Percentiles rank a stretch among this genome's conserved stretches.
These are phyloP conservation scores for Garrulus glandarius DNA, from an alignment of 2,797 vertebrate species.

Conservation along the genomic window DNA sequence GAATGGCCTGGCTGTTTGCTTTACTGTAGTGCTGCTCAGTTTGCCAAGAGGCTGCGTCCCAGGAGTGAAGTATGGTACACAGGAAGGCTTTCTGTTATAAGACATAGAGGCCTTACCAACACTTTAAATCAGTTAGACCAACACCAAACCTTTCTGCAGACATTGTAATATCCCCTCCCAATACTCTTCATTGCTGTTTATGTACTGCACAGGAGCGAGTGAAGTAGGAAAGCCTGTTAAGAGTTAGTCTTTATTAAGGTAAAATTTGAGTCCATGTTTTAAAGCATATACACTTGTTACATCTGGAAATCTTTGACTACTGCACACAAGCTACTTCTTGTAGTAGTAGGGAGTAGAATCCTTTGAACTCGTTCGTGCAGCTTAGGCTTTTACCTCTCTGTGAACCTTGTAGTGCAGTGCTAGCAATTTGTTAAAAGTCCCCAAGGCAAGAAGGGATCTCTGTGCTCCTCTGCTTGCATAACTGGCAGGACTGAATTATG, in stretches of 20 bases:
- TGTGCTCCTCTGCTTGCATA: neutral
- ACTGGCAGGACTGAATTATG: neutral
- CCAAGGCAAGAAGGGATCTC: neutral
- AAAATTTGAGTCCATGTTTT: neutral
- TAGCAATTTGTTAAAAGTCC: neutral
- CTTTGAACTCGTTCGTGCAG: neutral
- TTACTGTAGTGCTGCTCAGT: neutral
- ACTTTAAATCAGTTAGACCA: neutral
- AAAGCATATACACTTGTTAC: neutral
- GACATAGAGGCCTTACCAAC: neutral
- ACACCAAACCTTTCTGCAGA: neutral
- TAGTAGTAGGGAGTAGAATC: neutral
- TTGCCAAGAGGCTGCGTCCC: rapidly evolving
- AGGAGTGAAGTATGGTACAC: neutral
- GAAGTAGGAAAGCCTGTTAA: neutral
- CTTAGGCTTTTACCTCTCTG: neutral
- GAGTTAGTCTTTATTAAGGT: neutral
- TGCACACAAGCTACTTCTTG: neutral
- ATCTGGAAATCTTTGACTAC: neutral
- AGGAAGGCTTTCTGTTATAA: neutral
- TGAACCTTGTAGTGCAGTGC: neutral
- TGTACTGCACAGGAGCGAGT: neutral
- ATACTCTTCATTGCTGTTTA: neutral
- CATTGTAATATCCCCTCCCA: neutral
- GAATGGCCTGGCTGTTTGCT: neutral